These are phyloP conservation scores for Clavelina lepadiformis DNA, from an alignment of 23 tunicate genomes.

Conservation along the genomic window DNA sequence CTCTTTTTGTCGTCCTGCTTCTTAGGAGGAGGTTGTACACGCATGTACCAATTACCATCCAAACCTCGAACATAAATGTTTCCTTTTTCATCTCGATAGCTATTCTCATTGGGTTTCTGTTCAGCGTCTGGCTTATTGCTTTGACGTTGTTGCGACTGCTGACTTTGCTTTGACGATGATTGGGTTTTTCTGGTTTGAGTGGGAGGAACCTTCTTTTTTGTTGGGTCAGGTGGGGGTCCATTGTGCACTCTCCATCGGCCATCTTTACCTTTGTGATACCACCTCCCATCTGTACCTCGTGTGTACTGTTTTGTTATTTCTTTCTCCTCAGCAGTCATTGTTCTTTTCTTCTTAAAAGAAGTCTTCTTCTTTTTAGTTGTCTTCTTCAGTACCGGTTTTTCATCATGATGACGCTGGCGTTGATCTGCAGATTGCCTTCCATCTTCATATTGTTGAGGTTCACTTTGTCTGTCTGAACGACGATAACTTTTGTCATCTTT, in stretches of 20 bases:
- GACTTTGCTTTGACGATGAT: not conserved
- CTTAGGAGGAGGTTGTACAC: conserved; percentile 45
- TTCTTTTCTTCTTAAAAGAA: conserved; percentile 13
- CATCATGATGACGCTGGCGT: not conserved
- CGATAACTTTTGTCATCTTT: not conserved
- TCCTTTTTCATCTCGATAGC: conserved; percentile 42
- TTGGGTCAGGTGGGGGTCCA: conserved; percentile 7
- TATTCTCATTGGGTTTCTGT: conserved; percentile 1
- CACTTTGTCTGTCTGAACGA: not conserved
- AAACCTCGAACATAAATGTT: conserved; percentile 55
- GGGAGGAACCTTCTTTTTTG: conserved; percentile 17
- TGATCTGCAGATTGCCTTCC: too few relatives aligned
- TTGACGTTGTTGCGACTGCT: not conserved
- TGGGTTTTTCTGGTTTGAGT: not conserved
- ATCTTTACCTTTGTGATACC: conserved; percentile 55
- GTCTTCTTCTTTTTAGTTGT: not conserved
- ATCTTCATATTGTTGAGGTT: not conserved
- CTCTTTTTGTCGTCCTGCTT: not conserved
- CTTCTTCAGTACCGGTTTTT: conserved; percentile 11
- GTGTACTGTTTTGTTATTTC: conserved; percentile 28
- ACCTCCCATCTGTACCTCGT: conserved; percentile 82
- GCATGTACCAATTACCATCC: conserved; percentile 90
- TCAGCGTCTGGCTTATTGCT: not conserved
- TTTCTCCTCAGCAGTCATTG: conserved; percentile 6
- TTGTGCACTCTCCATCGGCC: conserved; percentile 58